Percentiles rank a stretch among this genome's conserved stretches.
These are phyloP conservation scores for Allobates femoralis DNA, from an alignment of 2,797 vertebrate genomes.

Conservation along the genomic window DNA sequence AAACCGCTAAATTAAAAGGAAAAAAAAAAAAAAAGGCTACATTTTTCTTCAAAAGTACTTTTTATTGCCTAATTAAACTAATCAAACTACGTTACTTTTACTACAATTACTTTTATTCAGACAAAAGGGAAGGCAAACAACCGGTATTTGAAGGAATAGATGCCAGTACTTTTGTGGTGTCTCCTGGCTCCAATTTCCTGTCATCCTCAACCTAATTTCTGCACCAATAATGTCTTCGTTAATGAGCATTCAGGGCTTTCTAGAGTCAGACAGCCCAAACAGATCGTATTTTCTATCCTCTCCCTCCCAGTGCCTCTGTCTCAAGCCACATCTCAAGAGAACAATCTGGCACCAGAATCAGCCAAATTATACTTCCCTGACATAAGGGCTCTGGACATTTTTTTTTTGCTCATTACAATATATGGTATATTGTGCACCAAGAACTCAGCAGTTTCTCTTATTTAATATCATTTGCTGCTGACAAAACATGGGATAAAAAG, in stretches of 20 bases:
- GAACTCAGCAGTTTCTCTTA: neutral
- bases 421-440: neutral
- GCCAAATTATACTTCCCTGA: neutral
- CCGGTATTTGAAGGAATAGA: neutral
- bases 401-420: neutral
- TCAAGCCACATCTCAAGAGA: conserved; percentile 7
- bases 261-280: conserved; percentile 16
- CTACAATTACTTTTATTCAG: neutral
- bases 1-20: no score
- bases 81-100: neutral
- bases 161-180: neutral
- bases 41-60: no score
- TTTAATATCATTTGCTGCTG: neutral
- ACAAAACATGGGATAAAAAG: neutral
- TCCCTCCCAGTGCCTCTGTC: conserved; percentile 11
- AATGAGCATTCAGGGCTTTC: conserved; percentile 17
- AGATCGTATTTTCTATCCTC: neutral
- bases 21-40: no score
- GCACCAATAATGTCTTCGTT: neutral
- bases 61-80: no score
- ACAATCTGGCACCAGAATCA: neutral
- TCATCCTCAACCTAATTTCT: neutral
- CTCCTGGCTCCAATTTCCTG: conserved; percentile 8
- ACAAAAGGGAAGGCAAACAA: neutral
- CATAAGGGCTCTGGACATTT: neutral